Conservation (phyloP, 1,140 invertebrate genomes). For the Lethrus apterus region DNA sequence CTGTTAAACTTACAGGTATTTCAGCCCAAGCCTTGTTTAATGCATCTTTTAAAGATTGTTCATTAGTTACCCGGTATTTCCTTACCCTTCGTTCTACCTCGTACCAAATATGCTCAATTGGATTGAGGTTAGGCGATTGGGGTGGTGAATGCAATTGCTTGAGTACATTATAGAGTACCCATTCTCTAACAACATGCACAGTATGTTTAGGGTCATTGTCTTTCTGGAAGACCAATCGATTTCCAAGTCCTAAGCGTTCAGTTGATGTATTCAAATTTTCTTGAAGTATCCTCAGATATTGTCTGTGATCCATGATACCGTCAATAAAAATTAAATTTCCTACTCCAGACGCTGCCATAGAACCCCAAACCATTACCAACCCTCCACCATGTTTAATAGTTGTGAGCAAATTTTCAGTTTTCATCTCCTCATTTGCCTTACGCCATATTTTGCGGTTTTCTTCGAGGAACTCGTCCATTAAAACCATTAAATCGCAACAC, state of each 20-base stretch:
- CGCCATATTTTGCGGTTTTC: slow-evolving; percentile 16
- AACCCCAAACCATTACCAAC: slow-evolving; percentile 23
- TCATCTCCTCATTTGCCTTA: slow-evolving; percentile 5
- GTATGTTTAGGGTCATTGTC: too few relatives aligned
- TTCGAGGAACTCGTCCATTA: slow-evolving; percentile 6
- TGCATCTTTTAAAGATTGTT: slow-evolving; percentile 16
- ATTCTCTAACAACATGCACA: too few relatives aligned
- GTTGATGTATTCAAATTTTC: slow-evolving; percentile 13
- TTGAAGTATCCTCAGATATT: slow-evolving; percentile 23
- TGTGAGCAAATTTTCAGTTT: slow-evolving; percentile 1
- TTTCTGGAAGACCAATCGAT: slow-evolving; percentile 20
- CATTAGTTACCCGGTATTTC: slow-evolving; percentile 8
- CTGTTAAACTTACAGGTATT: slow-evolving; percentile 19
- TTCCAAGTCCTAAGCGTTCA: slow-evolving; percentile 13
- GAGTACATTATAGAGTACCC: too few relatives aligned
- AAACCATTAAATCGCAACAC: slow-evolving; percentile 10
- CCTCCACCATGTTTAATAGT: slow-evolving; percentile 7
- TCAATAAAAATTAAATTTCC: slow-evolving; percentile 32
- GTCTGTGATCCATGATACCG: slow-evolving; percentile 28
- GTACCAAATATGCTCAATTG: slow-evolving; percentile 37
- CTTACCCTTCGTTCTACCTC: too few relatives aligned
- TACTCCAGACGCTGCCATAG: slow-evolving; percentile 29
- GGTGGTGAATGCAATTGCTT: too few relatives aligned
- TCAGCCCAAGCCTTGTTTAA: slow-evolving; percentile 22
- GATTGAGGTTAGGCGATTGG: too few relatives aligned